Evolutionary conservation across 2,797 vertebrate species (phyloP).

Genomic region (Pseudochaenichthys georgianus): DNA sequence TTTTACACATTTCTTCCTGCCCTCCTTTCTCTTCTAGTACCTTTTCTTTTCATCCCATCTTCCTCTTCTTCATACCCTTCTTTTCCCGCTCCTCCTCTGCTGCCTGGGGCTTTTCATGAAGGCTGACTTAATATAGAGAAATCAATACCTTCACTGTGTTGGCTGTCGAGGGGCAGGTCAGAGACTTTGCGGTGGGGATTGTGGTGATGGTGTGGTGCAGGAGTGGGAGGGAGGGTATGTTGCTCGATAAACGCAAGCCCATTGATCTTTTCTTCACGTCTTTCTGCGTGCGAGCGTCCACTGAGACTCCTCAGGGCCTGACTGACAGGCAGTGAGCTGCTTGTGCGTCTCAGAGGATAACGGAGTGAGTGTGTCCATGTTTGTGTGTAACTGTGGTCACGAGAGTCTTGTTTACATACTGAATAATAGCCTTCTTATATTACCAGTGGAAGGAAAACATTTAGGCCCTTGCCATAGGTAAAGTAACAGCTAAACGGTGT

Average conservation of each 20-base stretch:
- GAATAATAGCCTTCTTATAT: not conserved
- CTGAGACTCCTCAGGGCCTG: slow-evolving; percentile 52
- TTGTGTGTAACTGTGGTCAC: slow-evolving; percentile 5
- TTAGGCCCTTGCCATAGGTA: not conserved
- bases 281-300: slow-evolving; percentile 34
- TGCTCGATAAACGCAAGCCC: slow-evolving; percentile 56
- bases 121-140: slow-evolving; percentile 68
- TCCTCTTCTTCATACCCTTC: slow-evolving; percentile 10
- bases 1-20: slow-evolving; percentile 5
- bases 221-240: slow-evolving; percentile 16
- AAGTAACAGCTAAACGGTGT: not conserved
- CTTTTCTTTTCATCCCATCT: slow-evolving; percentile 14
- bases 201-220: not conserved
- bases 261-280: slow-evolving; percentile 63
- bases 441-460: not conserved
- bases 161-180: slow-evolving; percentile 48
- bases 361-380: slow-evolving; percentile 15
- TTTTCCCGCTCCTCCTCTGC: slow-evolving; percentile 25
- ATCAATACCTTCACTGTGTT: slow-evolving; percentile 65
- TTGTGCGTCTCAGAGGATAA: slow-evolving; percentile 14
- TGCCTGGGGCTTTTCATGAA: slow-evolving; percentile 62
- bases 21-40: not conserved
- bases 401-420: slow-evolving; percentile 13
- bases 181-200: slow-evolving; percentile 31
- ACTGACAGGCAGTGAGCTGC: slow-evolving; percentile 58